A percentile compares a stretch with the other conserved stretches of the same genome.
phyloP scores from a whole-genome alignment of 2,888 invertebrate species.

The Clusia tigrina region DNA sequence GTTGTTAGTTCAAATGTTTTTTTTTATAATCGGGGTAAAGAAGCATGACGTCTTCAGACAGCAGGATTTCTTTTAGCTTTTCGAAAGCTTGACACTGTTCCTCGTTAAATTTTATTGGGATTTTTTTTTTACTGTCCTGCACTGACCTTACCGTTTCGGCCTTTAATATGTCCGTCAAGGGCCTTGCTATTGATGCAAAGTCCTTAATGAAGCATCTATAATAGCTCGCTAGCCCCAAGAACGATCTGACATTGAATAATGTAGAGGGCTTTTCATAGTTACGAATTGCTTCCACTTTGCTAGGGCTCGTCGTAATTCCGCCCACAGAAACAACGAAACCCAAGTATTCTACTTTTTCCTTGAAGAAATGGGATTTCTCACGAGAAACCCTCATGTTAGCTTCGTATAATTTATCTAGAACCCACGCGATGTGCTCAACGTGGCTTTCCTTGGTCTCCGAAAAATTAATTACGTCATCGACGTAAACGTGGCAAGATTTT shows the following conservation, averaged over 20 bases:
- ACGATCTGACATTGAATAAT: constrained; percentile 9
- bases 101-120: constrained; percentile 24
- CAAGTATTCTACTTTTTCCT: constrained; percentile 9
- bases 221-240: constrained; percentile 28
- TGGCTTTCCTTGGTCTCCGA: constrained; percentile 9
- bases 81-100: constrained; percentile 29
- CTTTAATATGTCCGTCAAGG: constrained; percentile 34
- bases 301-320: constrained; percentile 18
- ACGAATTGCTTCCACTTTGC: constrained; percentile 16
- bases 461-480: too few species aligned
- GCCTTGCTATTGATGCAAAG: constrained; percentile 35
- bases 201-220: constrained; percentile 33
- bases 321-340: constrained; percentile 19
- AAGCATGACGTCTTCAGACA: constrained; percentile 14
- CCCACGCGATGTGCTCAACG: constrained; percentile 15
- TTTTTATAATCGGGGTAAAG: neutral
- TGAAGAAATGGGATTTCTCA: constrained; percentile 11
- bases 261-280: constrained; percentile 18
- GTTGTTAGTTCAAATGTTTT: neutral
- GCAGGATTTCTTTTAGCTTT: constrained; percentile 21
- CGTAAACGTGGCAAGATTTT: too few species aligned
- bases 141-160: constrained; percentile 33
- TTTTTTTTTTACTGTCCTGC: constrained; percentile 29
- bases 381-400: constrained; percentile 28
- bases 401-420: constrained; percentile 11